These are phyloP conservation scores for Telenomus remus DNA, from an alignment of 1,140 invertebrate species.

Conservation along the genomic window DNA sequence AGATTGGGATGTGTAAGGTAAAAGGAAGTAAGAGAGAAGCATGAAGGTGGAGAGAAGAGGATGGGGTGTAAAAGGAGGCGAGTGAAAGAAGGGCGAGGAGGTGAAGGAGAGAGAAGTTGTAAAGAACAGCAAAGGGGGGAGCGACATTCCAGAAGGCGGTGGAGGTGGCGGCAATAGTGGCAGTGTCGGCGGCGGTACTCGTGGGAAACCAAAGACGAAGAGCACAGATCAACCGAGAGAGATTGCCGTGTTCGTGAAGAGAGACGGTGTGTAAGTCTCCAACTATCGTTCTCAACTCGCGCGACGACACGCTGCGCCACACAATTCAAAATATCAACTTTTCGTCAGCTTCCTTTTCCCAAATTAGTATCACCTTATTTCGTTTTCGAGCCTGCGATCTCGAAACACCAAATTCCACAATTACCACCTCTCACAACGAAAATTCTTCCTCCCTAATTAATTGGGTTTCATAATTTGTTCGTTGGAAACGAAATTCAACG, in stretches of 20 bases:
- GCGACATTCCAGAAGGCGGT: constrained; percentile 76
- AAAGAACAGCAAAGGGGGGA: constrained; percentile 65
- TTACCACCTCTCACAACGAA: too few relatives aligned
- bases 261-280: constrained; percentile 62
- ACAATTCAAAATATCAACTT: constrained; percentile 55
- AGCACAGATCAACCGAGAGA: constrained; percentile 49
- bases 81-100: constrained; percentile 52
- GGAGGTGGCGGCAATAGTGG: constrained; percentile 73
- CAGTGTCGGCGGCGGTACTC: constrained; percentile 74
- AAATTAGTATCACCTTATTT: constrained; percentile 18
- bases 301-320: constrained; percentile 60
- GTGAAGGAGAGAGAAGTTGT: constrained; percentile 48
- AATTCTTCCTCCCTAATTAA: too few relatives aligned
- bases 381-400: too few relatives aligned
- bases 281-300: constrained; percentile 69
- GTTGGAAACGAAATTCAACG: too few relatives aligned
- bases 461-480: too few relatives aligned
- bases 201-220: constrained; percentile 74
- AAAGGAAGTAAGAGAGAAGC: constrained; percentile 40
- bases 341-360: constrained; percentile 43
- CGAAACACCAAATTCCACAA: too few relatives aligned
- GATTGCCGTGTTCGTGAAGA: constrained; percentile 59
- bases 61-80: constrained; percentile 47
- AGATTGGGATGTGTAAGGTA: constrained; percentile 38
- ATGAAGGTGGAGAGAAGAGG: constrained; percentile 51